Base-by-base conservation (phyloP, 1,140 invertebrate genomes). In the Pararge aegeria region DNA sequence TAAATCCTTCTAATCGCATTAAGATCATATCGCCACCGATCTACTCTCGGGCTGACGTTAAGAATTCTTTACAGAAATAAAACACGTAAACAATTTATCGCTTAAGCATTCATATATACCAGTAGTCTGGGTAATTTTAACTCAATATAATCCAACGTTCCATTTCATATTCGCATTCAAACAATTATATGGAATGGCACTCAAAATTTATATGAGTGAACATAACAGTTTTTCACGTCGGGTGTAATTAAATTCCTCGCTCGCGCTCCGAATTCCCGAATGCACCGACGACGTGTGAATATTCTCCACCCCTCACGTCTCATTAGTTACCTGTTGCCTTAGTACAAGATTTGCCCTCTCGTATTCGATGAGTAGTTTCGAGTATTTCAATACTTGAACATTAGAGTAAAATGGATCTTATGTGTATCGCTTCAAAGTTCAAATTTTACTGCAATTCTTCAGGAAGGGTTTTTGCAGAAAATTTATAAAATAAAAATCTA, bases 171-270 rank as follows among this genome's bases (percentile, higher is more conserved):
- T 12, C 30, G 3, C 30, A n/a, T 12, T 34, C 30, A 27, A 27
- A 1, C 27, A 34, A 34, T 34, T 34, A n/a, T 34, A 34, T 34
- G 30, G n/a, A 34, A 34, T 34, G 30, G 30, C 30, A 12, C 30
- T 12, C 30, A n/a, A 34, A 34, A 34, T 34, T 34, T 34, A 34
- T 34, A 34, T 34, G 30, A 34, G 30, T 34, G 30, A 29, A 49
- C 20, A 52, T 52, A 52, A 24, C 44, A 44, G 46, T 56, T 56
- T 56, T 56, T 56, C 55, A 56, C 55, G 55, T 37, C n/a, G 6
- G 29, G n/a, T 46, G 19, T 56, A 56, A 56, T 56, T 49, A 56
- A 56, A 56, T 56, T 56, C 55, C 50, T 49, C 29, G 27, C 13
- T 24, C 46, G 44, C 38, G 19, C 9, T 34, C 54, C 42, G 30